Conservation (phyloP, 2,797 vertebrate genomes). For the Danio jaintianensis region DNA sequence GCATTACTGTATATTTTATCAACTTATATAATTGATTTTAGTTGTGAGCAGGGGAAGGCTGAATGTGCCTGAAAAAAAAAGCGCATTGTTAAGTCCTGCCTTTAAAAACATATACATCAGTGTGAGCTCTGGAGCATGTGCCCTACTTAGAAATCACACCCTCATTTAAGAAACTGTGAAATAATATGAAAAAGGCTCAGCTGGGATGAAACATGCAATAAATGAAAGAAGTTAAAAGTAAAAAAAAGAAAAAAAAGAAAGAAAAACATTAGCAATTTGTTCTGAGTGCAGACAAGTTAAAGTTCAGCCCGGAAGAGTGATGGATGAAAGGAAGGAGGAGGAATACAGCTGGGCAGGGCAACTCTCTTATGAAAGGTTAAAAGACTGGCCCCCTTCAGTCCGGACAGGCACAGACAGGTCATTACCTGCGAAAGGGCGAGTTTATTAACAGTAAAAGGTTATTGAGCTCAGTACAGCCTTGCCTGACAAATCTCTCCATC, state of each 20-base stretch:
- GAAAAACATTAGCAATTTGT: constrained; percentile 39
- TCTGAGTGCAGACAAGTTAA: constrained; percentile 25
- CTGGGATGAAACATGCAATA: constrained; percentile 9
- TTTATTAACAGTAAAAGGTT: constrained; percentile 85
- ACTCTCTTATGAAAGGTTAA: constrained; percentile 80
- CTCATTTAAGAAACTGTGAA: neutral
- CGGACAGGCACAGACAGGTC: constrained; percentile 77
- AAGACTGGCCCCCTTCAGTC: constrained; percentile 70
- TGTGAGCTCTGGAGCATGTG: neutral
- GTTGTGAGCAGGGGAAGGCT: too few species aligned
- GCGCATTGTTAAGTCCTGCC: neutral
- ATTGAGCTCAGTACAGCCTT: constrained; percentile 70
- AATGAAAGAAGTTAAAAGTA: constrained; percentile 6
- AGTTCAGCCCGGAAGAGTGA: constrained; percentile 36
- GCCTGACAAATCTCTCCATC: constrained; percentile 74
- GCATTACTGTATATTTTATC: too few species aligned
- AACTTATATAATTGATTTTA: too few species aligned
- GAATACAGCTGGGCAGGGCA: constrained; percentile 64
- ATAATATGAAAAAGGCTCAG: constrained; percentile 10
- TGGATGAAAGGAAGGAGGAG: constrained; percentile 65
- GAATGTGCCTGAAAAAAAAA: too few species aligned
- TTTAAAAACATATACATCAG: neutral
- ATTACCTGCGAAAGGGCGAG: constrained; percentile 81
- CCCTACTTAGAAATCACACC: constrained; percentile 1
- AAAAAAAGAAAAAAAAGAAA: constrained; percentile 13